phyloP scores from a whole-genome alignment of 2,888 invertebrate genomes.

The Drosophila quinaria region DNA sequence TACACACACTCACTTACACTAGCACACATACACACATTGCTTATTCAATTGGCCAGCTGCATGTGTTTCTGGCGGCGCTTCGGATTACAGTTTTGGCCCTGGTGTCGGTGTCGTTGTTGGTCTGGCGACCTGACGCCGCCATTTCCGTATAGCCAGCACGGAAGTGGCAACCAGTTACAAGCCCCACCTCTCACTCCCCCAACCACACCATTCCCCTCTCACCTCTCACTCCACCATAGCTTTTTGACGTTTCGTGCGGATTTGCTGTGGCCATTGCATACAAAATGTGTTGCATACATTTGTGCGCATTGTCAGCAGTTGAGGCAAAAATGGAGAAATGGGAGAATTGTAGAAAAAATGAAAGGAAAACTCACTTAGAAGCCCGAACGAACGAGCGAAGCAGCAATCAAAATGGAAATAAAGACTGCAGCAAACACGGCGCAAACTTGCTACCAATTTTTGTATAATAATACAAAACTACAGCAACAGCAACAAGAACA shows the following conservation, averaged over 20 bases:
- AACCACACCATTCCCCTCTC: neutral
- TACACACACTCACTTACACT: too few relatives aligned
- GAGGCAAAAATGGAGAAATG: conserved; percentile 4
- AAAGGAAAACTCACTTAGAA: conserved; percentile 54
- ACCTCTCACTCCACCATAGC: conserved; percentile 9
- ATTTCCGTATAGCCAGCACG: conserved; percentile 80
- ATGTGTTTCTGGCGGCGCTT: conserved; percentile 77
- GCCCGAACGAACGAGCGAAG: conserved; percentile 9
- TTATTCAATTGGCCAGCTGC: conserved; percentile 69
- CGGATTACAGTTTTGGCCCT: conserved; percentile 76
- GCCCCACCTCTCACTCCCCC: neutral
- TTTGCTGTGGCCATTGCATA: conserved; percentile 78
- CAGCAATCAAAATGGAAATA: conserved; percentile 77
- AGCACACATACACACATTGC: conserved; percentile 5
- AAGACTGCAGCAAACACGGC: conserved; percentile 41
- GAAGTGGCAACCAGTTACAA: conserved; percentile 70
- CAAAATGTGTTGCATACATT: conserved; percentile 81
- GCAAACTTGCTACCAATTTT: conserved; percentile 23
- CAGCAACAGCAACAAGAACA: conserved; percentile 20
- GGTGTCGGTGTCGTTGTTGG: conserved; percentile 72
- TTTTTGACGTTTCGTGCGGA: conserved; percentile 63
- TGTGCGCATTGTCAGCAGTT: conserved; percentile 47
- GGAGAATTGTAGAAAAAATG: conserved; percentile 16
- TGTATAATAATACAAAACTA: conserved; percentile 33
- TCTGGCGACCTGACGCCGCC: conserved; percentile 79